Evolutionary conservation across 2,888 invertebrate genomes (phyloP).

Genomic region (Yponomeuta malinellus): DNA sequence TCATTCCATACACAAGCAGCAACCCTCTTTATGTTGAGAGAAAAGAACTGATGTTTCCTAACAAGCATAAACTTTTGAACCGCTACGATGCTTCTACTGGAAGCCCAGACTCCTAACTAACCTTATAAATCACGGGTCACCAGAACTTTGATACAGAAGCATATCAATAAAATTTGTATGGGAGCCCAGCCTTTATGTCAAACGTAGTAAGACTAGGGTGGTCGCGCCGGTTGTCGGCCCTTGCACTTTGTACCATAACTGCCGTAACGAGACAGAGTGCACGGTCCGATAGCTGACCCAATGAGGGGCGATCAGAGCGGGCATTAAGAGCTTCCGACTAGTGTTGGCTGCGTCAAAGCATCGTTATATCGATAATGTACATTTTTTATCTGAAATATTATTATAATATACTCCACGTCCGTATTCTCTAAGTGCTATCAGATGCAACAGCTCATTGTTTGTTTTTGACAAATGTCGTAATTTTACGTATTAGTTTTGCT

Average conservation of each 20-base stretch:
- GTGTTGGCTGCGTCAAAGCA: conserved; percentile 21
- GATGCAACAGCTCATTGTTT: too few species aligned
- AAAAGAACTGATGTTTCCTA: neutral
- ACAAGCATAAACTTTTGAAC: neutral
- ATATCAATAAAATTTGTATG: neutral
- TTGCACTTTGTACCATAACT: neutral
- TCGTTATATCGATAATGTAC: conserved; percentile 16
- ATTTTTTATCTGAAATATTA: neutral
- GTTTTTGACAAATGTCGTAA: too few species aligned
- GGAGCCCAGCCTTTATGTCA: neutral
- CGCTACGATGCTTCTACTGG: neutral
- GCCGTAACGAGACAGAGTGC: conserved; percentile 16
- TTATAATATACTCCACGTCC: too few species aligned
- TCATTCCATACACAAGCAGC: neutral
- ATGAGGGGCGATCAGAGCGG: conserved; percentile 29
- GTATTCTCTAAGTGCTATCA: too few species aligned
- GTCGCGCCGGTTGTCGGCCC: neutral
- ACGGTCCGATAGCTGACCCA: conserved; percentile 39
- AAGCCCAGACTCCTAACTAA: neutral
- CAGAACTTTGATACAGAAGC: neutral
- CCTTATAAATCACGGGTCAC: neutral
- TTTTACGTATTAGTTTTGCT: too few species aligned
- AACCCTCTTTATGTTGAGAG: neutral
- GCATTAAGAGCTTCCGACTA: conserved; percentile 50
- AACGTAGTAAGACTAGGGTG: neutral